These are phyloP conservation scores for Cyrtonyx montezumae DNA, from an alignment of 2,113 vertebrate genomes.

Conservation along the genomic window DNA sequence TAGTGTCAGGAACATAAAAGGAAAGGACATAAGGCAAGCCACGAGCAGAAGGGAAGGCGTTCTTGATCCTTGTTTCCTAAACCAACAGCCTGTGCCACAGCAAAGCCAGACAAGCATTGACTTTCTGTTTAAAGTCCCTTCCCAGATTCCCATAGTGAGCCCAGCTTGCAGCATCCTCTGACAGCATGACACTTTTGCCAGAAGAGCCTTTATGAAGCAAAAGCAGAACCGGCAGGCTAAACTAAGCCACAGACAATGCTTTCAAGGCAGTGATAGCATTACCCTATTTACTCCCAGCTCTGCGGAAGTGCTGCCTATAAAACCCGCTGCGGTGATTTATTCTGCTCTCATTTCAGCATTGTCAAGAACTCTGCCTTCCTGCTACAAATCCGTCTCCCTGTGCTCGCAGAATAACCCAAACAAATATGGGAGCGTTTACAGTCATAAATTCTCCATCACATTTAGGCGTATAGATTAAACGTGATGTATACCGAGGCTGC, in stretches of 20 bases:
- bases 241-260: not conserved
- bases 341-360: constrained; percentile 13
- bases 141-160: not conserved
- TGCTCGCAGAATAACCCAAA: not conserved
- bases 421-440: not conserved
- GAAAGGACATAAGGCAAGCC: not conserved
- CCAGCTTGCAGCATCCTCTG: not conserved
- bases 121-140: not conserved
- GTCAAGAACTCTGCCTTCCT: constrained; percentile 12
- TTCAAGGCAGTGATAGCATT: not conserved
- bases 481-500: not conserved
- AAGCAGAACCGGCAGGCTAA: not conserved
- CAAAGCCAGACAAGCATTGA: not conserved
- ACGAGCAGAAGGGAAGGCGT: not conserved
- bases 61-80: not conserved
- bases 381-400: constrained; percentile 40
- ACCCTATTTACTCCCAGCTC: constrained; percentile 33
- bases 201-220: not conserved
- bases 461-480: not conserved
- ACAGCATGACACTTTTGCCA: not conserved
- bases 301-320: constrained; percentile 51
- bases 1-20: not conserved
- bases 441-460: not conserved
- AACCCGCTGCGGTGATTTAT: constrained; percentile 29
- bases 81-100: not conserved